Percentiles rank a stretch among this genome's conserved stretches.
phyloP scores from a whole-genome alignment of 2,888 invertebrate genomes.

The Volucella inanis region DNA sequence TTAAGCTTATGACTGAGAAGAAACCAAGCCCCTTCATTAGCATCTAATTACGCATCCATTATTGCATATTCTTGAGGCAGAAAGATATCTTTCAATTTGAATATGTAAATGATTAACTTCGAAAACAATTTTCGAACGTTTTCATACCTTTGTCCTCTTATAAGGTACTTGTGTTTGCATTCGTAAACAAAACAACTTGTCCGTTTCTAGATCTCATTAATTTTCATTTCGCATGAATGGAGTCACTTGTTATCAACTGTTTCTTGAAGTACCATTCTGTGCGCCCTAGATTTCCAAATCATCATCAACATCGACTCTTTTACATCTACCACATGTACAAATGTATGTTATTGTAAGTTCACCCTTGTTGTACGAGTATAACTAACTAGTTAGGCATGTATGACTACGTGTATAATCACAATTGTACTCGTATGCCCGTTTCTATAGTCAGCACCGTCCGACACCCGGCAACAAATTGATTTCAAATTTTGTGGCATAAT shows the following conservation, averaged over 20 bases:
- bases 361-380: conserved; percentile 20
- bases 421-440: conserved; percentile 26
- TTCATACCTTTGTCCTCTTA: conserved; percentile 15
- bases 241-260: conserved; percentile 66
- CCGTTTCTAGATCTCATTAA: conserved; percentile 38
- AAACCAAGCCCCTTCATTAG: no score
- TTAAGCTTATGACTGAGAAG: no score
- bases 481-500: conserved; percentile 80
- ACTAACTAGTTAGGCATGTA: conserved; percentile 60
- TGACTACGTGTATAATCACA: not conserved
- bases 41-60: no score
- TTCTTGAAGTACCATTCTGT: conserved; percentile 40
- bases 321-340: conserved; percentile 9
- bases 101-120: not conserved
- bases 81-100: not conserved
- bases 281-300: conserved; percentile 33
- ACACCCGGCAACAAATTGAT: conserved; percentile 80
- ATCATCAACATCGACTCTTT: conserved; percentile 29
- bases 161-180: conserved; percentile 34
- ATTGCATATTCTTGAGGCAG: no score
- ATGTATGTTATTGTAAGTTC: conserved; percentile 8
- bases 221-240: conserved; percentile 60
- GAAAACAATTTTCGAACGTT: conserved; percentile 28
- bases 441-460: conserved; percentile 57
- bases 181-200: conserved; percentile 61